A percentile compares a stretch with the other conserved stretches of the same genome.
Conservation (phyloP, 2,113 vertebrate genomes). For the Speoplatyrhinus poulsoni region DNA sequence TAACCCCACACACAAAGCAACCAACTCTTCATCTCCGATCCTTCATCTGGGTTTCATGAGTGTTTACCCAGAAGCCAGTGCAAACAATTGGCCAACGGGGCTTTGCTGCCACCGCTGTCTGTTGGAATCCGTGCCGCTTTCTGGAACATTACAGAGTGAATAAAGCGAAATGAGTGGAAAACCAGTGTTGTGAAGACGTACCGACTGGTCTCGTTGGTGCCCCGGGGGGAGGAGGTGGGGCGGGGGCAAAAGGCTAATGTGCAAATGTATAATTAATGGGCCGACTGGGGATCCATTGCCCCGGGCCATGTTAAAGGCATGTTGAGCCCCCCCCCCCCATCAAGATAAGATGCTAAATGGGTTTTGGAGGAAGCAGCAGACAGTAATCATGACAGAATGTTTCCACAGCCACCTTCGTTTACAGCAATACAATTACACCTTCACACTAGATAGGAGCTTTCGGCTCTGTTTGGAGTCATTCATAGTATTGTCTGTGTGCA, state of each 20-base stretch:
- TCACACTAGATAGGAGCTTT: neutral
- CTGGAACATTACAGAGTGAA: conserved; percentile 12
- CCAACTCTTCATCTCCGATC: conserved; percentile 34
- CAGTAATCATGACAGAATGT: neutral
- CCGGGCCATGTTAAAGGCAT: conserved; percentile 1
- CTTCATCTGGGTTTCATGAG: conserved; percentile 16
- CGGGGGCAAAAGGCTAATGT: neutral
- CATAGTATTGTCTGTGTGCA: neutral
- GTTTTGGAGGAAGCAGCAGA: conserved; percentile 10
- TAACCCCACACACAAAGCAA: conserved; percentile 17
- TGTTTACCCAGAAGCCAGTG: conserved; percentile 9
- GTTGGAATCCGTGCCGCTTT: conserved; percentile 7
- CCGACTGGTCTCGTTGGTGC: neutral
- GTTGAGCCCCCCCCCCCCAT: neutral
- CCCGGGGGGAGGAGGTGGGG: neutral
- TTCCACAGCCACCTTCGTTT: neutral
- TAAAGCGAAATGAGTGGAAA: conserved; percentile 14
- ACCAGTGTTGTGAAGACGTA: conserved; percentile 8
- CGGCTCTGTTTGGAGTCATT: neutral
- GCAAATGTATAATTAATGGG: conserved; percentile 32
- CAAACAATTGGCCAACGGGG: conserved; percentile 27
- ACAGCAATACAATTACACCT: neutral
- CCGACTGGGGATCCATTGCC: neutral
- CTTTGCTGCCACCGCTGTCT: neutral
- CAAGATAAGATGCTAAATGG: conserved; percentile 16